Evolutionary conservation across 2,113 vertebrate species (phyloP).

Genomic region (Tragelaphus imberbis): DNA sequence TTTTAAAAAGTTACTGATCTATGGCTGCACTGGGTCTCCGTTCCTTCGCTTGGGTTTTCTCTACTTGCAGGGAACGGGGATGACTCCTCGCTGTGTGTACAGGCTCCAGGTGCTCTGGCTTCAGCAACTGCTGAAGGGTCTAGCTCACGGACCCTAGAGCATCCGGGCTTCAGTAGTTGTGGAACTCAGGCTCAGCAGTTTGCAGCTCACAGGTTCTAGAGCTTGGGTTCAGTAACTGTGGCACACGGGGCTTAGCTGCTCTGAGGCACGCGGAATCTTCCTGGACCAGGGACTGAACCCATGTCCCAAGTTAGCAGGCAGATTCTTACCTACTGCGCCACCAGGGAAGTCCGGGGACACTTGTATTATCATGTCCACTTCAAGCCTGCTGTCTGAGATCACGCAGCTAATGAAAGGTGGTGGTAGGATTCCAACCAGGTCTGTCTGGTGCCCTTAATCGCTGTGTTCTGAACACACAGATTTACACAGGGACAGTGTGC

Average conservation of each 20-base stretch:
- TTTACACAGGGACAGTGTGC: not conserved
- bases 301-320: not conserved
- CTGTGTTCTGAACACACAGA: not conserved
- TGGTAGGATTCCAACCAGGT: not conserved
- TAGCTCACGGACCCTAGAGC: not conserved
- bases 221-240: not conserved
- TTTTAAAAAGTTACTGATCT: not conserved
- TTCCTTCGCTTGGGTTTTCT: not conserved
- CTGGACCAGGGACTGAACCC: not conserved
- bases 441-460: not conserved
- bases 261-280: not conserved
- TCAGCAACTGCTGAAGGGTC: not conserved
- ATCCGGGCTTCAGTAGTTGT: not conserved
- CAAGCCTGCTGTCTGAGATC: not conserved
- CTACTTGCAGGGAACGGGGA: not conserved
- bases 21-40: not conserved
- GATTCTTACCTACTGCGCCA: not conserved
- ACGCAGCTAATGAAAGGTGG: not conserved
- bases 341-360: not conserved
- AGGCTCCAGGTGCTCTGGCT: not conserved
- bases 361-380: not conserved
- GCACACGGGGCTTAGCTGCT: not conserved
- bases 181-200: not conserved
- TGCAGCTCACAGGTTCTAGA: not conserved
- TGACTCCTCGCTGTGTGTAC: not conserved